Evolutionary conservation across 2,888 invertebrate genomes (phyloP).

Genomic region (Platyscelio sp.): DNA sequence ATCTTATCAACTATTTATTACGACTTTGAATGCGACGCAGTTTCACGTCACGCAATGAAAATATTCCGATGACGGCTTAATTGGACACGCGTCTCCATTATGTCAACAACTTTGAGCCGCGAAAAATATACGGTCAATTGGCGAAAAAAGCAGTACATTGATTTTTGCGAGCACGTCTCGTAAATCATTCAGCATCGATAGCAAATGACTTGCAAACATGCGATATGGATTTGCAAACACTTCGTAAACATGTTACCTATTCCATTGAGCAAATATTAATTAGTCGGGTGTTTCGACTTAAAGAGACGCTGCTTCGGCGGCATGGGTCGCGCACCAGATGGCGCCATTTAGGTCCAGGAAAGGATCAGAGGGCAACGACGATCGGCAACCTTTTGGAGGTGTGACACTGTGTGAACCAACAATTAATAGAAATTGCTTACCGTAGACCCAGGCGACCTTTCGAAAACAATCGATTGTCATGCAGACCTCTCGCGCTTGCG

Average conservation of each 20-base stretch:
- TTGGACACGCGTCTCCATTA: slow-evolving; percentile 44
- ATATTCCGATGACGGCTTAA: slow-evolving; percentile 41
- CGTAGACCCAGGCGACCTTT: slow-evolving; percentile 80
- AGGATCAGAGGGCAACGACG: slow-evolving; percentile 13
- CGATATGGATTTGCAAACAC: slow-evolving; percentile 33
- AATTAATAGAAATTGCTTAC: slow-evolving; percentile 78
- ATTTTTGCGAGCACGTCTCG: slow-evolving; percentile 13
- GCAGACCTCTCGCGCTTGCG: slow-evolving; percentile 70
- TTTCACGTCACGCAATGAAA: slow-evolving; percentile 24
- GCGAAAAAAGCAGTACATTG: neutral
- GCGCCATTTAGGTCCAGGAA: slow-evolving; percentile 19
- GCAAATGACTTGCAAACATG: slow-evolving; percentile 54
- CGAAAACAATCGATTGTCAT: slow-evolving; percentile 80
- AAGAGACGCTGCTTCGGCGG: neutral
- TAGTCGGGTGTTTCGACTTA: neutral
- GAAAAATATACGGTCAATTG: neutral
- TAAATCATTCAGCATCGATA: slow-evolving; percentile 43
- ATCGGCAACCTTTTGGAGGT: slow-evolving; percentile 69
- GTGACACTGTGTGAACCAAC: slow-evolving; percentile 74
- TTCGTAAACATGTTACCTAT: slow-evolving; percentile 39
- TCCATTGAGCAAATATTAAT: slow-evolving; percentile 38
- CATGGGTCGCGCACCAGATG: neutral
- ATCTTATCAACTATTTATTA: slow-evolving; percentile 39
- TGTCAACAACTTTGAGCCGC: slow-evolving; percentile 32
- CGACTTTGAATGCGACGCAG: slow-evolving; percentile 18